Base-by-base conservation (phyloP, 2,797 vertebrate species). In the Triplophysa yarkandensis region DNA sequence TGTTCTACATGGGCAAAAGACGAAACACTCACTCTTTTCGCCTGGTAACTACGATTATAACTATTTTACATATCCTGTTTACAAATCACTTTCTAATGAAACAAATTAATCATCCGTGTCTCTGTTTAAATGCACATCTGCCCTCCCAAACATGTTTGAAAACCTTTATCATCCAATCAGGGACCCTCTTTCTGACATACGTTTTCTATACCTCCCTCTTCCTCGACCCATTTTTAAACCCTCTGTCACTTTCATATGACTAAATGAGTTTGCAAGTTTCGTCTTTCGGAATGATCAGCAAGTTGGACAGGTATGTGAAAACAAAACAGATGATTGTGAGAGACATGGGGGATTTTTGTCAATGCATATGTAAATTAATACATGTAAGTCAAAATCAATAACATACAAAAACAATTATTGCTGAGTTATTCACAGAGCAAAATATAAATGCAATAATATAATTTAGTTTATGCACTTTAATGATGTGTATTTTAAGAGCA, bases 251-350 rank as follows among this genome's bases (percentile, higher is more conserved):
- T 80, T 77, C n/a, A 79, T 77, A 70, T 83, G 78, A 85, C 80
- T 66, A 77, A 86, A 80, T 85, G 85, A 82, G 76, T 80, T 75
- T 82, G 81, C 76, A 69, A 83, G 82, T 83, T 82, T 77, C 76
- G 48, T 83, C 87, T 91, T 89, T 91, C 86, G 44, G 91, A 90
- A 93, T 93, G 92, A 91, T 88, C 82, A 81, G 86, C 83, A 93
- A 92, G 83, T 87, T 93, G 72, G 92, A 93, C 90, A 93, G 92
- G 92, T 93, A 89, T 89, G 91, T 86, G 80, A 88, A 87, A 86
- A 64, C 1, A n/a, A 85, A 77, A 77, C 25, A 28, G 71, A 71
- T 61, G 67, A 76, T 61, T 73, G 46, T 71, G 46, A 74, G 66
- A 81, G 52, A 41, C 28, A 11, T 9, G 36, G 50, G 36, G 32